Evolutionary conservation across 2,888 invertebrate species (phyloP).

Genomic region (Linyphia triangularis): DNA sequence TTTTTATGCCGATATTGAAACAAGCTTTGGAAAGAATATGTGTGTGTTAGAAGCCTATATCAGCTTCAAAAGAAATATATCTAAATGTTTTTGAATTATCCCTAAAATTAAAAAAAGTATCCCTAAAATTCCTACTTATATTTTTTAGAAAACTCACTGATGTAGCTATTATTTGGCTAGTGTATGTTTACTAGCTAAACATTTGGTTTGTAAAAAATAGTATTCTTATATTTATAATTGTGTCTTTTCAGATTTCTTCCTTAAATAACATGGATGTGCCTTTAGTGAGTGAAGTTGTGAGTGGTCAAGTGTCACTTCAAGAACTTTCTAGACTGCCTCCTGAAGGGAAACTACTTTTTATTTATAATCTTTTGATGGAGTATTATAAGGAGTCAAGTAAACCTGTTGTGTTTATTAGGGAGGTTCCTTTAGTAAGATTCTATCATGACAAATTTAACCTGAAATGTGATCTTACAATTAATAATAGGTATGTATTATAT

Average conservation of each 20-base stretch:
- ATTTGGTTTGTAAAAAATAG: too few species aligned
- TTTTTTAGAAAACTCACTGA: too few species aligned
- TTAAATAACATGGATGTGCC: slow-evolving; percentile 58
- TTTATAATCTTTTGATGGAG: slow-evolving; percentile 56
- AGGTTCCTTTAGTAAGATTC: slow-evolving; percentile 63
- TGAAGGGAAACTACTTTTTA: slow-evolving; percentile 50
- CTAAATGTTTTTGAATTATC: too few species aligned
- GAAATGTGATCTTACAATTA: slow-evolving; percentile 69
- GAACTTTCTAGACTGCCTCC: slow-evolving; percentile 50
- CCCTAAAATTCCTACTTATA: too few species aligned
- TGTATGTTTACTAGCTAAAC: too few species aligned
- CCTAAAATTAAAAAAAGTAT: too few species aligned
- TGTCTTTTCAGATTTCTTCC: slow-evolving; percentile 36
- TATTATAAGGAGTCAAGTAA: slow-evolving; percentile 60
- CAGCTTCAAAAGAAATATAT: too few species aligned
- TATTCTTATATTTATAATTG: too few species aligned
- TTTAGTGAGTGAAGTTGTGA: slow-evolving; percentile 50
- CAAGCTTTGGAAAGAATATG: too few species aligned
- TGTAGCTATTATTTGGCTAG: too few species aligned
- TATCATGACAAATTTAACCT: slow-evolving; percentile 59
- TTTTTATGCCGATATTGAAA: too few species aligned
- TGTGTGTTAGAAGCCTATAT: too few species aligned
- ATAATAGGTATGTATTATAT: slow-evolving; percentile 64
- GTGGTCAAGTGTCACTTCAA: slow-evolving; percentile 62
- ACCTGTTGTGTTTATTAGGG: slow-evolving; percentile 58